Evolutionary conservation across 2,888 invertebrate genomes (phyloP), one percentile per base, ranked within the genome.

Genomic region (Empis livida): DNA sequence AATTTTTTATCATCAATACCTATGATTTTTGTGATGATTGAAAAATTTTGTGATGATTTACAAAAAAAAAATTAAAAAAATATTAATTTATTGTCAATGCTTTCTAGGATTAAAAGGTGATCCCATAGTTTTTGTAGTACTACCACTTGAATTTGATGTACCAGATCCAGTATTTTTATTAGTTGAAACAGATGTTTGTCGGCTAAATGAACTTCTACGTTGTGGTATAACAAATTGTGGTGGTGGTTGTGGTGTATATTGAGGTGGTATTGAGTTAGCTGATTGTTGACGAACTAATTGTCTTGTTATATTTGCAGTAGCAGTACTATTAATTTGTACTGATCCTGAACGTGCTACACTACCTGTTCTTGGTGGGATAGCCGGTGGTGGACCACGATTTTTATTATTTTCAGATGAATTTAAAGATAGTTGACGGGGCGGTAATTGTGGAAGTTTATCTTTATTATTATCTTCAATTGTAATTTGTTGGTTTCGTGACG

Each of bases 181-280:
- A 27, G 5, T 27, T 9, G 13, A 35, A n/a, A 35, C 35, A 5
- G 35, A 35, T 5, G 13, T 13, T 13, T 35, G 35, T 13, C 35
- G 3, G 35, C 35, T n/a, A 35, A 35, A 1, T 8, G 62, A 61
- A 13, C 57, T 59, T 43, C 61, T 61, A 10, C 68, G 59, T 45
- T 67, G 66, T 14, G 69, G 69, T 49, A 69, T 69, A 10, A 69
- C 67, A 53, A 69, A 69, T 3, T 62, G 60, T 40, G 69, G 69
- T 45, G 69, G 65, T 48, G 69, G 59, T 49, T 70, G 67, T 5
- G 69, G 65, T 39, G 61, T 67, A 45, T 60, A 68, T 45, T 68
- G 68, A 35, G 68, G 68, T 49, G 64, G 64, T 51, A 67, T 67
- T 10, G 67, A 69, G 42, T 62, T 67, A 13, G 68, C 61, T 20